Percentiles rank a stretch among this genome's conserved stretches.
Conservation (phyloP, 2,888 invertebrate genomes). For the Timandra comae region DNA sequence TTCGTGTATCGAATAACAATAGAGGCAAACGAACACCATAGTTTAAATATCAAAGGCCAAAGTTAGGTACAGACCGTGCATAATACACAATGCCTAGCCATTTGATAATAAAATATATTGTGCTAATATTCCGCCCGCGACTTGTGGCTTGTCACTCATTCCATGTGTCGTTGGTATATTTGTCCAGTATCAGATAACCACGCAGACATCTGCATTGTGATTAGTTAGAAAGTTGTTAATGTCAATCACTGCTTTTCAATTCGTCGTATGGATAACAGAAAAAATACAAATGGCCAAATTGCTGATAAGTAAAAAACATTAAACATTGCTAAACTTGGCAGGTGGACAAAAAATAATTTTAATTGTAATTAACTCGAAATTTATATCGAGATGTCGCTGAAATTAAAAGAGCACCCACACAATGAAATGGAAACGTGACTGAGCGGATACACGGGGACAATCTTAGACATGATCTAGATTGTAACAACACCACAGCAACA, state of each 20-base stretch:
- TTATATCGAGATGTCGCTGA: conserved; percentile 51
- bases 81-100: conserved; percentile 44
- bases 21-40: conserved; percentile 47
- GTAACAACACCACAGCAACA: conserved; percentile 61
- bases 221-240: conserved; percentile 51
- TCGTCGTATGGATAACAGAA: conserved; percentile 36
- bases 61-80: conserved; percentile 45
- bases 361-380: conserved; percentile 63
- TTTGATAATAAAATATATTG: conserved; percentile 42
- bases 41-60: conserved; percentile 42
- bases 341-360: conserved; percentile 42
- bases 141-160: conserved; percentile 51
- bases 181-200: conserved; percentile 61
- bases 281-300: conserved; percentile 10
- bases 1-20: conserved; percentile 45
- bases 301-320: conserved; percentile 17
- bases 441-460: conserved; percentile 60
- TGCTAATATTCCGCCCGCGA: conserved; percentile 32
- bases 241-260: conserved; percentile 56
- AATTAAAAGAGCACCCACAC: conserved; percentile 56
- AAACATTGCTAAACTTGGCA: conserved; percentile 12
- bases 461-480: conserved; percentile 72
- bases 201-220: conserved; percentile 56
- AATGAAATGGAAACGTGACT: conserved; percentile 63
- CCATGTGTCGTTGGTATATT: conserved; percentile 47